Percentiles rank a stretch among this genome's conserved stretches.
Conservation (phyloP, 2,888 invertebrate genomes). For the Fragum sueziense region DNA sequence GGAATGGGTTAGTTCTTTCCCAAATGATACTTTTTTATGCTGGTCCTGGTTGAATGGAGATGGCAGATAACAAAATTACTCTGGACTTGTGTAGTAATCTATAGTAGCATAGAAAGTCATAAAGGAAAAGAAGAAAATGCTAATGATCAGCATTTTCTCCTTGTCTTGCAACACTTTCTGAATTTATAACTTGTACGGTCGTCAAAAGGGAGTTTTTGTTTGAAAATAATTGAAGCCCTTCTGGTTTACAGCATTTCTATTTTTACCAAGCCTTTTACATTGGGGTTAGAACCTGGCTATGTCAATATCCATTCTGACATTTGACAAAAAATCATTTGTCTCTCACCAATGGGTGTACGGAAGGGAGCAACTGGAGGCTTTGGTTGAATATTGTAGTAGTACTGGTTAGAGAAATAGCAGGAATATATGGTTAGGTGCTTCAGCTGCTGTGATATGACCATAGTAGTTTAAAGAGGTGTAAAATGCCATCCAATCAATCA, state of each 20-base stretch:
- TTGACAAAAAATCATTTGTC: no score
- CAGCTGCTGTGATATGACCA: no score
- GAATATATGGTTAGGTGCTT: no score
- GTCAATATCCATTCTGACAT: no score
- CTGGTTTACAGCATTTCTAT: no score
- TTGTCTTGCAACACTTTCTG: neutral
- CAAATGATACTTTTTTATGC: neutral
- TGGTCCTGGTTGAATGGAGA: neutral
- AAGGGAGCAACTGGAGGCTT: neutral
- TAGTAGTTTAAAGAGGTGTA: no score
- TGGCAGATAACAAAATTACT: neutral
- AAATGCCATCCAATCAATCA: no score
- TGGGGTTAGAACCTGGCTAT: neutral
- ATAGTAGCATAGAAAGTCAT: neutral
- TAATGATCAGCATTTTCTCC: neutral
- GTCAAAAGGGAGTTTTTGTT: neutral
- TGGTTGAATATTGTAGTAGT: no score
- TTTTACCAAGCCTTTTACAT: neutral
- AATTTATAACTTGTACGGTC: neutral
- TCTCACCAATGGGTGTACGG: neutral
- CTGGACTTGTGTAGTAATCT: neutral
- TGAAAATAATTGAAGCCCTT: neutral
- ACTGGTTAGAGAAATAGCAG: no score
- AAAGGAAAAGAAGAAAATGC: neutral
- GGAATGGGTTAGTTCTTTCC: neutral